phyloP scores from a whole-genome alignment of 2,113 vertebrate genomes.

The Hippocampus mohnikei region DNA sequence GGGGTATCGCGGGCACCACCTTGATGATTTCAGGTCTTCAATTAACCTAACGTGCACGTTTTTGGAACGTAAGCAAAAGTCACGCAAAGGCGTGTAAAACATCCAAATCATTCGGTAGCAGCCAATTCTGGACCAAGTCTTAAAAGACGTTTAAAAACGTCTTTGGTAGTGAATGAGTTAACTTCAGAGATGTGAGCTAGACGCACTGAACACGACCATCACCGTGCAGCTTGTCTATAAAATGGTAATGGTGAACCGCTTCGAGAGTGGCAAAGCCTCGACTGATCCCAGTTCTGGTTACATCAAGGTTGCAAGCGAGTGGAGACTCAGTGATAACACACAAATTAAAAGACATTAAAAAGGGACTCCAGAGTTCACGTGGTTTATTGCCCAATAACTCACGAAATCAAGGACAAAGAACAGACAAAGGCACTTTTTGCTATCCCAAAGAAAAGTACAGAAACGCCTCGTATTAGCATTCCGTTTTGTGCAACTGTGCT shows the following conservation, averaged over 20 bases:
- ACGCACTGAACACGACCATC: neutral
- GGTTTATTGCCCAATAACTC: conserved; percentile 58
- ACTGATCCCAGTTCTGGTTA: conserved; percentile 65
- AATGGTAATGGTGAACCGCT: conserved; percentile 77
- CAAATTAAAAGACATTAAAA: neutral
- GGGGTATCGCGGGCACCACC: too few species aligned
- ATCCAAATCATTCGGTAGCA: too few species aligned
- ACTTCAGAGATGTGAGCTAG: neutral
- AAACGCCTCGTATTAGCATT: conserved; percentile 18
- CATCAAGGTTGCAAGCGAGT: conserved; percentile 22
- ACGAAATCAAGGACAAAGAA: neutral
- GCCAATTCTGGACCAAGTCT: too few species aligned
- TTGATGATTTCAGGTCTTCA: too few species aligned
- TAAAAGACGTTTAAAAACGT: too few species aligned
- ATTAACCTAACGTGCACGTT: too few species aligned
- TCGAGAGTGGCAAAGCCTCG: conserved; percentile 42
- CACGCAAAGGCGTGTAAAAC: too few species aligned
- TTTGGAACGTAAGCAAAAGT: too few species aligned
- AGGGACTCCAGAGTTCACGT: conserved; percentile 16
- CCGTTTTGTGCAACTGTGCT: conserved; percentile 2
- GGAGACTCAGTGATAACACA: neutral
- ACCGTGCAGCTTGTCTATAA: conserved; percentile 19
- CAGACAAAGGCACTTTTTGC: conserved; percentile 43
- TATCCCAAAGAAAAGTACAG: neutral
- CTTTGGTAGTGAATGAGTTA: too few species aligned